A percentile compares a stretch with the other conserved stretches of the same genome.
These are phyloP conservation scores for Hyperoplus lanceolatus DNA, from an alignment of 2,797 vertebrate genomes.

Conservation along the genomic window DNA sequence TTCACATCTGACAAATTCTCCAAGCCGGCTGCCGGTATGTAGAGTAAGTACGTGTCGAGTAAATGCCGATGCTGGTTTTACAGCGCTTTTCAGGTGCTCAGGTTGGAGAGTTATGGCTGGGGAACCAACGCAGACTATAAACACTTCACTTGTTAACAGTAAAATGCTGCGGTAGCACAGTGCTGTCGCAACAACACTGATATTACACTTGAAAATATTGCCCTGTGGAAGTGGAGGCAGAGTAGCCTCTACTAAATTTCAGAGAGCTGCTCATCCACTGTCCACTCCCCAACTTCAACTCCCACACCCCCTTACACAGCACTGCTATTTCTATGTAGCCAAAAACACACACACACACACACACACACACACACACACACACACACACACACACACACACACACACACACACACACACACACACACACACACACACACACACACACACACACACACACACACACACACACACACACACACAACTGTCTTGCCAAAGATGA, in stretches of 20 bases:
- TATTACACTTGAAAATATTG: slow-evolving; percentile 35
- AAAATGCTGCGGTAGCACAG: slow-evolving; percentile 45
- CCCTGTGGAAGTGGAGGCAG: not conserved
- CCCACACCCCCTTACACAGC: not conserved
- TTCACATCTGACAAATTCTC: slow-evolving; percentile 53
- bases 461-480: too few relatives aligned
- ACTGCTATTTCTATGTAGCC: not conserved
- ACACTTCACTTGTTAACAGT: slow-evolving; percentile 48
- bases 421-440: too few relatives aligned
- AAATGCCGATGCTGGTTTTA: slow-evolving; percentile 33
- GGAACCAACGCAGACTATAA: slow-evolving; percentile 33
- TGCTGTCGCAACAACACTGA: slow-evolving; percentile 20
- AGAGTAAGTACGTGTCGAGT: slow-evolving; percentile 33
- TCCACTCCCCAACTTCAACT: not conserved
- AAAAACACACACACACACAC: too few relatives aligned
- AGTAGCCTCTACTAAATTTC: not conserved
- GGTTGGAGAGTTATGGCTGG: slow-evolving; percentile 39
- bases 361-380: too few relatives aligned
- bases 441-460: too few relatives aligned
- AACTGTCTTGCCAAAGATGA: slow-evolving; percentile 2
- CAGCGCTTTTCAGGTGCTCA: slow-evolving; percentile 26
- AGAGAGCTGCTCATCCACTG: not conserved
- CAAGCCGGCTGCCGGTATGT: slow-evolving; percentile 49
- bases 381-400: too few relatives aligned
- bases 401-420: too few relatives aligned